Base-by-base conservation (phyloP, 2,888 invertebrate genomes). In the Caenorhabditis parvicauda region DNA sequence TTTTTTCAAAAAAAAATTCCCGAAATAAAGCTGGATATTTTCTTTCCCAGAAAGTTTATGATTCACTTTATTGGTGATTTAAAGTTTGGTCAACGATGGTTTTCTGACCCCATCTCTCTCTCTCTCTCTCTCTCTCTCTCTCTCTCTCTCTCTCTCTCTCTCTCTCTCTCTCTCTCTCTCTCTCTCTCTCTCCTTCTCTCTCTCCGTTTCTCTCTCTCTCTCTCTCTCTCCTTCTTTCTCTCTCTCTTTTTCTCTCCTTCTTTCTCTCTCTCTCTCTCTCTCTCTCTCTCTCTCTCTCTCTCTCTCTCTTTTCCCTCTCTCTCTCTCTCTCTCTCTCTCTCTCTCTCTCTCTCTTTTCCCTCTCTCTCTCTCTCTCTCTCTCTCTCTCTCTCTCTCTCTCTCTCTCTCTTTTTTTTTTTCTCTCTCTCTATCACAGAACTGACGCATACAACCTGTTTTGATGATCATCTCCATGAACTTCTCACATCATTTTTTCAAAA, bases 371-470 rank as follows among this genome's bases (percentile, higher is more conserved):
- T 37, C 49, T 49, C 50, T 46, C 50, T 14, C 38, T 19, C 19
- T 38, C 38, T 45, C 49, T 29, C 28, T 17, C 42, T 29, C 50
- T 29, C 35, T 27, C 27, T 29, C 19, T 25, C 17, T 24, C n/a
- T 35, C 27, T 22, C 32, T 27, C 27, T n/a, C 44, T 32, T 42
- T 22, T 14, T 22, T 12, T 41, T 27, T 25, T 50, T 22, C 1
- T 7, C 7, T 32, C 25, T 51, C 52, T 56, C 19, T 35, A 64
- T 64, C 59, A 64, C 59, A 53, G n/a, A n/a, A n/a, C n/a, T n/a
- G n/a, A n/a, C n/a, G n/a, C n/a, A n/a, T n/a, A n/a, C n/a, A n/a
- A n/a, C n/a, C n/a, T n/a, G n/a, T n/a, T n/a, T n/a, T n/a, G n/a
- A n/a, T n/a, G n/a, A n/a, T n/a, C n/a, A n/a, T n/a, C n/a, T n/a